Evolutionary conservation across 2,797 vertebrate species (phyloP), one percentile per base, ranked within the genome.

Genomic region (Manis pentadactyla): DNA sequence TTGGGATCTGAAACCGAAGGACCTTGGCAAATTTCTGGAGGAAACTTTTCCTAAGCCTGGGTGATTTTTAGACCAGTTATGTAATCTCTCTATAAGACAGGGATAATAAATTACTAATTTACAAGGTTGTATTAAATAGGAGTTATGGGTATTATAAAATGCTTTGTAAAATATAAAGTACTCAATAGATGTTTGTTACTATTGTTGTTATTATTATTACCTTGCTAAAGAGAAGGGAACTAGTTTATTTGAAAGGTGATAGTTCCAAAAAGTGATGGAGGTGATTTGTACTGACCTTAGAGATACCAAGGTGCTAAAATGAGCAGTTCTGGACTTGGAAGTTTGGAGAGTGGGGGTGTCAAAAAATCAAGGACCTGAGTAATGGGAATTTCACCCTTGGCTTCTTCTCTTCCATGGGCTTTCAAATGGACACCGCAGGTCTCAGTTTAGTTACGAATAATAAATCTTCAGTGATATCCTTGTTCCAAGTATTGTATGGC

Each of bases 221-320:
- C 4, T 51, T 74, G 18, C 79, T 81, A 57, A 92, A 85, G 53
- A 18, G 55, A 90, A 90, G 19, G 25, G 29, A 90, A 27, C 10
- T 61, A 46, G 51, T 75, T 96, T 63, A 55, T 93, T 83, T 53
- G 71, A 94, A 96, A 75, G n/a, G 1, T 17, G 29, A 81, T 55
- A 61, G 29, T 84, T 66, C 15, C 57, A 73, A 79, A 82, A 91
- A 51, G 9, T 25, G 37, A 77, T 11, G 4, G 68, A 79, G 18
- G 75, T 37, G 3, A 63, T 27, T 71, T 17, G 86, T 46, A 42
- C 21, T 83, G 73, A 82, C 37, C 0, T 10, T 82, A 78, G 13
- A 57, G 51, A 92, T 59, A 3, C 23, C 19, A 74, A 4, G 21
- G 71, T 75, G 25, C 9, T 69, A 87, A 84, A 84, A 37, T 17